These are phyloP conservation scores for Periparus ater DNA, from an alignment of 2,797 vertebrate species.

Conservation along the genomic window DNA sequence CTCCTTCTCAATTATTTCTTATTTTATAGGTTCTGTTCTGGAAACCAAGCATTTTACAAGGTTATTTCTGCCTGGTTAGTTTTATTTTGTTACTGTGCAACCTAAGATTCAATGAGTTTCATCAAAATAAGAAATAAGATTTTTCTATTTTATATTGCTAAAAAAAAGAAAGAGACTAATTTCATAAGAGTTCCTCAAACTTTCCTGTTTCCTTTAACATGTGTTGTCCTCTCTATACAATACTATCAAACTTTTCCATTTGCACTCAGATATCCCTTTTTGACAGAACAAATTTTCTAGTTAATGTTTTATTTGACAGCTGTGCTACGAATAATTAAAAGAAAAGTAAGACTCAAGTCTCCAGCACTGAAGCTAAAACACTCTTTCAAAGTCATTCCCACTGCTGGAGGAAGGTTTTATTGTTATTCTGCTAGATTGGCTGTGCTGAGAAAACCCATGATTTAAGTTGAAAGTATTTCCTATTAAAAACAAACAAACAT, in stretches of 20 bases:
- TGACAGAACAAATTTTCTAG: constrained; percentile 74
- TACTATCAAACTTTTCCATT: constrained; percentile 54
- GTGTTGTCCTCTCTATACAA: constrained; percentile 29
- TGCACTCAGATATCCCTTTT: constrained; percentile 60
- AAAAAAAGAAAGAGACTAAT: background rate
- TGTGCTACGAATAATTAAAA: constrained; percentile 73
- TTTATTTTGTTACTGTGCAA: background rate
- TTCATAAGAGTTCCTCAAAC: constrained; percentile 36
- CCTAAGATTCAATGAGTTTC: background rate
- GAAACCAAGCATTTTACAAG: constrained; percentile 28
- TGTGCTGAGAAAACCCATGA: constrained; percentile 67
- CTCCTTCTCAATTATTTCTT: background rate
- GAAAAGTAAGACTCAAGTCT: constrained; percentile 64
- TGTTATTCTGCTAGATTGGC: constrained; percentile 62
- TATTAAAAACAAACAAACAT: constrained; percentile 39
- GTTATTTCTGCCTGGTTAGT: background rate
- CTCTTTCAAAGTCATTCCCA: constrained; percentile 70
- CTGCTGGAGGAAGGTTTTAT: constrained; percentile 69
- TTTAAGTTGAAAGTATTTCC: constrained; percentile 74
- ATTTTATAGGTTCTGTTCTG: background rate
- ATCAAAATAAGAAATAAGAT: constrained; percentile 56
- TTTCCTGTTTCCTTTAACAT: constrained; percentile 54
- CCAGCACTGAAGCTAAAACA: constrained; percentile 65
- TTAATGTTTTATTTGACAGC: constrained; percentile 79
- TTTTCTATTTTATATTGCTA: constrained; percentile 22